Percentiles rank a stretch among this genome's conserved stretches.
Conservation (phyloP, 64 coral and sea anemone genomes). For the Trachythela sp. region DNA sequence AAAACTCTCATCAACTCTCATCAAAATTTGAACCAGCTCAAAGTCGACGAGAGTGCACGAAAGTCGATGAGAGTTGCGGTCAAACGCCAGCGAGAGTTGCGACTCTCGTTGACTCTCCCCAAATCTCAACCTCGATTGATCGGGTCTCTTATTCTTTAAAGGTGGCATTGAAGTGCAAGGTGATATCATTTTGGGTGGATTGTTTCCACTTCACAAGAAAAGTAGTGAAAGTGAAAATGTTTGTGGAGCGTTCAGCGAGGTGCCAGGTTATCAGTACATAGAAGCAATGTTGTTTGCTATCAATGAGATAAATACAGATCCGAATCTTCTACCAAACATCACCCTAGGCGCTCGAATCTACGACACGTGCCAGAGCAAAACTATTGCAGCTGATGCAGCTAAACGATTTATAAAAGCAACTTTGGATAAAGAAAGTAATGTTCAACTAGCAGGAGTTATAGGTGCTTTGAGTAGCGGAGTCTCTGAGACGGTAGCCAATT, state of each 20-base stretch:
- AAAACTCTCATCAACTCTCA: too few relatives aligned
- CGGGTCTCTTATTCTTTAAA: too few relatives aligned
- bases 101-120: too few relatives aligned
- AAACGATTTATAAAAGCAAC: background rate
- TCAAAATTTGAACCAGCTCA: too few relatives aligned
- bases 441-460: background rate
- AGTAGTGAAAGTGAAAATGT: background rate
- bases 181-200: background rate
- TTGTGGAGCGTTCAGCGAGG: background rate
- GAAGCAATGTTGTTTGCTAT: background rate
- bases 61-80: too few relatives aligned
- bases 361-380: background rate
- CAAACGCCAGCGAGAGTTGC: too few relatives aligned
- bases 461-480: background rate
- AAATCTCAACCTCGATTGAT: too few relatives aligned
- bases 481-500: background rate
- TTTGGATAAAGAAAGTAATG: background rate
- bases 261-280: background rate
- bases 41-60: too few relatives aligned
- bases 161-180: background rate
- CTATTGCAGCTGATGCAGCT: background rate
- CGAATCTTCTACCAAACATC: background rate
- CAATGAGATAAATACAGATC: background rate
- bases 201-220: slow-evolving; percentile 9
- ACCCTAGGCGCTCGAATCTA: background rate